Conservation (phyloP, 2,113 vertebrate species). For the Xiphophorus couchianus region DNA sequence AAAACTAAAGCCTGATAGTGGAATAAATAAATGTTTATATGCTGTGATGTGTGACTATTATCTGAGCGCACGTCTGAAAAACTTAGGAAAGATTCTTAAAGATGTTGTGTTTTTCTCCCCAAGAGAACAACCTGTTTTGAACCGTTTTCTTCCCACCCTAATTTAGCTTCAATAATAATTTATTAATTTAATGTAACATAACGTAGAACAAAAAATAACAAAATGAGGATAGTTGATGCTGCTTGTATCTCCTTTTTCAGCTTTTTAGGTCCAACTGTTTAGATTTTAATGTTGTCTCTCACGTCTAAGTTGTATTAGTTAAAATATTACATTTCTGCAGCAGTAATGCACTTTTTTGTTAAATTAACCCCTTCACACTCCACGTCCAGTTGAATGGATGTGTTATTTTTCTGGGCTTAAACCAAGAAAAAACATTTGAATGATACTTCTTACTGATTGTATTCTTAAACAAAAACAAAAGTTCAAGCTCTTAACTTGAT, state of each 20-base stretch:
- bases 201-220: not conserved
- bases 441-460: too few species aligned
- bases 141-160: not conserved
- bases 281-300: not conserved
- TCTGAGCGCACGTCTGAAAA: not conserved
- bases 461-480: too few species aligned
- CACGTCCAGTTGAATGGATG: too few species aligned
- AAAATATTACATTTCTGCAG: not conserved
- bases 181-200: not conserved
- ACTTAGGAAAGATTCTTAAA: not conserved
- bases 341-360: not conserved
- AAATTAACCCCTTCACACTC: not conserved
- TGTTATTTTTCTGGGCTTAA: too few species aligned
- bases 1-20: not conserved
- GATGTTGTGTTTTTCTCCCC: not conserved
- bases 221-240: not conserved
- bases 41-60: not conserved
- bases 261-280: not conserved
- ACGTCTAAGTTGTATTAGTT: not conserved
- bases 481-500: too few species aligned
- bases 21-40: not conserved
- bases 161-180: not conserved
- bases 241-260: not conserved
- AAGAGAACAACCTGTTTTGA: not conserved
- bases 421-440: too few species aligned